Evolutionary conservation across 2,888 invertebrate genomes (phyloP), one percentile per base, ranked within the genome.

Genomic region (Rhodophaea formosa): DNA sequence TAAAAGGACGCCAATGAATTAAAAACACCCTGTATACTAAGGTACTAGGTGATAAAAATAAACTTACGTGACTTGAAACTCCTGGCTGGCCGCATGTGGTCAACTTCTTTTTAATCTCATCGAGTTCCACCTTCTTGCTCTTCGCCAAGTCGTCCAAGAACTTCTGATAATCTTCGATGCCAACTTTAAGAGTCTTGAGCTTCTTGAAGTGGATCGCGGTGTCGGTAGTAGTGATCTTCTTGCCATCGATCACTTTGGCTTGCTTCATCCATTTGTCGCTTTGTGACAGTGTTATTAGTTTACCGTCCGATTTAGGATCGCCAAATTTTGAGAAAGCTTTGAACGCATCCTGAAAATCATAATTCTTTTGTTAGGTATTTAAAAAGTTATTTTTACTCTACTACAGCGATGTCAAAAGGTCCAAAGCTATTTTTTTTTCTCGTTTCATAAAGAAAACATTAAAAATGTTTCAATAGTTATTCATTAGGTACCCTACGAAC

Each of bases 201-300:
- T 97, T 97, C 79, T 97, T 97, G 84, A 97, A 97, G 79, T 95
- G 94, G 64, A 97, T 97, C 47, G 96, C 97, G 0, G 97, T 97
- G 77, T 97, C 97, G 3, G 97, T 97, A 14, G 97, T 97, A 0
- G 96, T 96, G 63, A 97, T 95, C 76, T 95, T 95, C 86, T 96
- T 97, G 1, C 94, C 94, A 66, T 94, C 97, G 67, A 96, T 96
- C 8, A 95, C 91, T 66, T 90, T 95, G 0, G 97, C 97, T 79
- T 97, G 97, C 75, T 97, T 97, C 95, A 97, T 95, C 97, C 97
- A 97, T 86, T 97, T 97, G 84, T 97, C 97, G 75, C 96, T 95
- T 82, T 97, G 97, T 8, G 96, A 96, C n/a, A 97, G 91, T 0
- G 97, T 97, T 63, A 97, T 96, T 46, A 93, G 92, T 81, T 95